Base-by-base conservation (phyloP, 2,888 invertebrate genomes). In the Lordiphosa andalusiaca region DNA sequence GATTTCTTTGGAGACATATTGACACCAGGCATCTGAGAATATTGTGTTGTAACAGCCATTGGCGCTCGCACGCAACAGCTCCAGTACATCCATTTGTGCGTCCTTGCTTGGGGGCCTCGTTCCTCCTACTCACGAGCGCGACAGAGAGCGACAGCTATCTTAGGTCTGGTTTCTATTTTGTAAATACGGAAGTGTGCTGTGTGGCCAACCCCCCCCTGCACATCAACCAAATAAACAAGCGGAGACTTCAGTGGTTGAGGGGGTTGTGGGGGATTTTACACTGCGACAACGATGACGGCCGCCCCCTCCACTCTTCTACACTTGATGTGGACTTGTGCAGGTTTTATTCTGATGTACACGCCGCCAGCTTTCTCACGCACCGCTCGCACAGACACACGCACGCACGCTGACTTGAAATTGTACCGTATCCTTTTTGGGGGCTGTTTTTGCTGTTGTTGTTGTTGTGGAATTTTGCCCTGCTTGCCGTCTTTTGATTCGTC, bases 1-100 rank as follows among this genome's bases (percentile, higher is more conserved):
- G 83, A 91, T 90, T 90, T 91, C 91, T 86, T 88, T 88, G 88
- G 85, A 91, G 90, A 88, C 90, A 90, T 88, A 91, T 89, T 90
- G 91, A 89, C 86, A 90, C 91, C 85, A 92, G 84, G 67, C 77
- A 55, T 88, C 89, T 33, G 89, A 86, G 58, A 89, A 87, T 56
- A 89, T 64, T 40, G 59, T 65, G 39, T 60, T 71, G 36, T 61
- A 80, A 60, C 74, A 73, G 57, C 88, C 88, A 67, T 84, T 86
- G 53, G 59, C 71, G 65, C 78, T 75, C 53, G 58, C 73, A 64
- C 82, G 75, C 40, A 80, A 48, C 59, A 80, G 30, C 55, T 80
- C 78, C 58, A 80, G 73, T 51, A 82, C 71, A 68, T 80, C 78
- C 78, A 80, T 80, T 41, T 54, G 9, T 25, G 47, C 16, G 35